phyloP scores from a whole-genome alignment of 2,888 invertebrate genomes.

The Latheticus oryzae region DNA sequence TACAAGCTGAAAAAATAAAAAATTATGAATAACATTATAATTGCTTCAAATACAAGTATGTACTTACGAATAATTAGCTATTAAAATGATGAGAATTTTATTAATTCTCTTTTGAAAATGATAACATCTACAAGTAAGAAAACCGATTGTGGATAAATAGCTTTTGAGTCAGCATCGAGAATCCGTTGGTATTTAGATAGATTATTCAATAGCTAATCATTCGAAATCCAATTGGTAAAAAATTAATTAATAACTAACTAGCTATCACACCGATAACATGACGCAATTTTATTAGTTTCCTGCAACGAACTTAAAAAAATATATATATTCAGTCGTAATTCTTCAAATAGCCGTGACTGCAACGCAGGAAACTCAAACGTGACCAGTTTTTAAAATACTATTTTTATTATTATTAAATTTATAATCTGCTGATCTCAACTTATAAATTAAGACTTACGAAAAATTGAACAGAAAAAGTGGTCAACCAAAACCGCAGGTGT shows the following conservation, averaged over 20 bases:
- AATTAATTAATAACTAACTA: slow-evolving; percentile 21
- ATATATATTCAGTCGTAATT: background rate
- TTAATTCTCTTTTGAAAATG: slow-evolving; percentile 20
- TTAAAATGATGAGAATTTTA: slow-evolving; percentile 40
- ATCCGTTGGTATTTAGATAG: too few species aligned
- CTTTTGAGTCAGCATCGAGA: too few species aligned
- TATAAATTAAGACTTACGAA: slow-evolving; percentile 1
- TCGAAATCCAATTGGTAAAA: slow-evolving; percentile 17
- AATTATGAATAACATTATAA: slow-evolving; percentile 39
- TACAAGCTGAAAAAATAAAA: slow-evolving; percentile 73
- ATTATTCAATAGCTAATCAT: slow-evolving; percentile 20
- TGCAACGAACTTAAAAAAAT: slow-evolving; percentile 7
- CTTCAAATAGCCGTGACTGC: slow-evolving; percentile 2
- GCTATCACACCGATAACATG: slow-evolving; percentile 2
- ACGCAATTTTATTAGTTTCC: slow-evolving; percentile 19
- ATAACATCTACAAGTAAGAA: slow-evolving; percentile 29
- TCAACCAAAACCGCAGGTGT: background rate
- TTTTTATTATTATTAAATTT: slow-evolving; percentile 11
- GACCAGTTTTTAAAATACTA: slow-evolving; percentile 21
- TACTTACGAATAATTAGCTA: slow-evolving; percentile 27
- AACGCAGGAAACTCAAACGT: slow-evolving; percentile 18
- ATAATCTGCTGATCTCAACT: background rate
- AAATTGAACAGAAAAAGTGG: too few species aligned
- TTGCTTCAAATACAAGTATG: slow-evolving; percentile 33
- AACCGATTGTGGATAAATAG: slow-evolving; percentile 10